Conservation (phyloP, 2,888 invertebrate genomes). For the Cryptocheilus praepositus region DNA sequence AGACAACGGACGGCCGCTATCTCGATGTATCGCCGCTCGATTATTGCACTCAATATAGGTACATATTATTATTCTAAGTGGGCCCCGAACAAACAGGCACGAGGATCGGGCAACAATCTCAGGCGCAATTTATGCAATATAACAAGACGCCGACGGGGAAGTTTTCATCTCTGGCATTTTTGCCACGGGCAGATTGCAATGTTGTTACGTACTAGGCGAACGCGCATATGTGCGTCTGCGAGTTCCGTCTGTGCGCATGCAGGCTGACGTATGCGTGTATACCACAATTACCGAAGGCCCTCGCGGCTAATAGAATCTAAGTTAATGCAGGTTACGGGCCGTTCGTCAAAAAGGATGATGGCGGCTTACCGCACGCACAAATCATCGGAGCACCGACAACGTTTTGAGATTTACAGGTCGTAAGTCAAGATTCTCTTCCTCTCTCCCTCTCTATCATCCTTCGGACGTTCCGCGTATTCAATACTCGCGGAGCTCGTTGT, state of each 20-base stretch:
- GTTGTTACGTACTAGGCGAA: conserved; percentile 3
- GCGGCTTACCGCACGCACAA: conserved; percentile 61
- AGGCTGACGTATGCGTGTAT: conserved; percentile 2
- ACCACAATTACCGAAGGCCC: conserved; percentile 31
- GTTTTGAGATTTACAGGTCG: conserved; percentile 57
- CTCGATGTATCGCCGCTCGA: too few species aligned
- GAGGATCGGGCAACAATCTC: too few species aligned
- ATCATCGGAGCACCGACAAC: conserved; percentile 50
- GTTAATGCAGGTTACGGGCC: conserved; percentile 35
- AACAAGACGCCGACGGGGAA: conserved; percentile 9
- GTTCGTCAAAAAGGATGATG: conserved; percentile 42
- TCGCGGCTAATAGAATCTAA: conserved; percentile 57
- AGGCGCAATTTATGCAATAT: conserved; percentile 17
- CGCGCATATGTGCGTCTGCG: too few species aligned
- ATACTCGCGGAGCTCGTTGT: too few species aligned
- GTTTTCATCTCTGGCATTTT: conserved; percentile 24
- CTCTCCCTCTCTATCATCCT: conserved; percentile 11
- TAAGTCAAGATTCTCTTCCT: conserved; percentile 47
- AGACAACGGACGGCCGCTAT: too few species aligned
- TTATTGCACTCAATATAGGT: too few species aligned
- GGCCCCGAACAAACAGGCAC: not conserved
- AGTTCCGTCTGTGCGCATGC: too few species aligned
- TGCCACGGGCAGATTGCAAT: conserved; percentile 18
- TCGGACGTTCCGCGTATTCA: not conserved
- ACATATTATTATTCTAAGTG: too few species aligned